Evolutionary conservation across 2,888 invertebrate species (phyloP).

Genomic region (Baccha elongata): DNA sequence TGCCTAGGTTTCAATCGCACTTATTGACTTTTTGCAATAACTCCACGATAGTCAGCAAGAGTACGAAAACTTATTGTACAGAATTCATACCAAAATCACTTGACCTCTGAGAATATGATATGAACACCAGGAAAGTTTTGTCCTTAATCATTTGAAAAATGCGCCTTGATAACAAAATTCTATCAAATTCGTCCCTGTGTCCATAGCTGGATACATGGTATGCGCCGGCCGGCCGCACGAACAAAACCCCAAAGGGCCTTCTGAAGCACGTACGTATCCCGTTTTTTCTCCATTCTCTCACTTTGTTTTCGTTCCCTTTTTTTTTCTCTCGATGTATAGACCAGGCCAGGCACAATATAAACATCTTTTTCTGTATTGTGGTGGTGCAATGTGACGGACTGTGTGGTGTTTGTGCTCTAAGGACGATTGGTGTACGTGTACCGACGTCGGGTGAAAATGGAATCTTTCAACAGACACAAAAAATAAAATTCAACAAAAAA

Average conservation of each 20-base stretch:
- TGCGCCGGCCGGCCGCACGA: too few relatives aligned
- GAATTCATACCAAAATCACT: too few relatives aligned
- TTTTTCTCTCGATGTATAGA: conserved; percentile 17
- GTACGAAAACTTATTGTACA: too few relatives aligned
- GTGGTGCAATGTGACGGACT: neutral
- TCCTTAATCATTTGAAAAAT: too few relatives aligned
- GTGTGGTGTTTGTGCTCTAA: conserved; percentile 60
- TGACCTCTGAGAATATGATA: too few relatives aligned
- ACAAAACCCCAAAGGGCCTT: conserved; percentile 7
- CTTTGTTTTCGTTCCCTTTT: conserved; percentile 29
- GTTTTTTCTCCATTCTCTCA: conserved; percentile 46
- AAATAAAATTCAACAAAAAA: conserved; percentile 13
- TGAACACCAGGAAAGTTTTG: too few relatives aligned
- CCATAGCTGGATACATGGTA: neutral
- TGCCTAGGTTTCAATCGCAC: too few relatives aligned
- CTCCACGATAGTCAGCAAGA: too few relatives aligned
- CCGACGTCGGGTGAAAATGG: conserved; percentile 68
- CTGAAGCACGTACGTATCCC: conserved; percentile 56
- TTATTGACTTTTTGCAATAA: too few relatives aligned
- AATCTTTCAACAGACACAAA: conserved; percentile 54
- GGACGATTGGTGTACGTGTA: conserved; percentile 72
- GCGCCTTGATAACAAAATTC: neutral
- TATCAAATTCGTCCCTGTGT: neutral
- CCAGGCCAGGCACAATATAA: too few relatives aligned
- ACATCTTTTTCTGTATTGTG: conserved; percentile 7